Conservation (phyloP, 2,888 invertebrate genomes). For the Atethmia centrago region DNA sequence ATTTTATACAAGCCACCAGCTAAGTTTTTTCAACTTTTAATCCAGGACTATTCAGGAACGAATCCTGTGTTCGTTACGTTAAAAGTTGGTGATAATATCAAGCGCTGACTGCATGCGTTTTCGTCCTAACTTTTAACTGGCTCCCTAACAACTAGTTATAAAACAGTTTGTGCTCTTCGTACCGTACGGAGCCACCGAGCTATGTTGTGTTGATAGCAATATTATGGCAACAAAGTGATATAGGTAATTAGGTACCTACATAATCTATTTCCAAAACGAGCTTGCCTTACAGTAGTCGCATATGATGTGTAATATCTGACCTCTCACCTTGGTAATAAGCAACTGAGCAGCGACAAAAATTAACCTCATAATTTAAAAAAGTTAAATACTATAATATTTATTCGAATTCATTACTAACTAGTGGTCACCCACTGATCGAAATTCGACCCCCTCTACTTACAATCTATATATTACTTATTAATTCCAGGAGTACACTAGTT, state of each 20-base stretch:
- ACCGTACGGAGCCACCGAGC: not conserved
- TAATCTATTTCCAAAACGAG: not conserved
- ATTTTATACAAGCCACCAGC: not conserved
- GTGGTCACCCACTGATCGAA: too few relatives aligned
- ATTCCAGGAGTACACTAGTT: too few relatives aligned
- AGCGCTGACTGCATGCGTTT: conserved; percentile 29
- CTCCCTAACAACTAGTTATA: conserved; percentile 57
- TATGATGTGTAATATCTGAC: too few relatives aligned
- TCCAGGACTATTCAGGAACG: conserved; percentile 20
- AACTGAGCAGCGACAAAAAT: too few relatives aligned
- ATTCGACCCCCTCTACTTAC: too few relatives aligned
- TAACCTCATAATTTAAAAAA: too few relatives aligned
- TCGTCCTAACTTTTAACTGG: conserved; percentile 67
- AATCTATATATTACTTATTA: too few relatives aligned
- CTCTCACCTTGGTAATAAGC: too few relatives aligned
- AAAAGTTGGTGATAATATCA: conserved; percentile 44
- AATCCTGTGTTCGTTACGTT: conserved; percentile 41
- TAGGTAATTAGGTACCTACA: too few relatives aligned
- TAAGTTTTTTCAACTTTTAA: conserved; percentile 17
- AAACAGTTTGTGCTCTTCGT: conserved; percentile 48
- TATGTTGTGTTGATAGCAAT: not conserved
- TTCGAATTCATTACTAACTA: too few relatives aligned
- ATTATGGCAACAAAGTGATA: not conserved
- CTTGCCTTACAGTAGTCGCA: too few relatives aligned
- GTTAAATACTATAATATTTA: too few relatives aligned